These are phyloP conservation scores for Elysia crispata DNA, from an alignment of 2,888 invertebrate genomes.

Conservation along the genomic window DNA sequence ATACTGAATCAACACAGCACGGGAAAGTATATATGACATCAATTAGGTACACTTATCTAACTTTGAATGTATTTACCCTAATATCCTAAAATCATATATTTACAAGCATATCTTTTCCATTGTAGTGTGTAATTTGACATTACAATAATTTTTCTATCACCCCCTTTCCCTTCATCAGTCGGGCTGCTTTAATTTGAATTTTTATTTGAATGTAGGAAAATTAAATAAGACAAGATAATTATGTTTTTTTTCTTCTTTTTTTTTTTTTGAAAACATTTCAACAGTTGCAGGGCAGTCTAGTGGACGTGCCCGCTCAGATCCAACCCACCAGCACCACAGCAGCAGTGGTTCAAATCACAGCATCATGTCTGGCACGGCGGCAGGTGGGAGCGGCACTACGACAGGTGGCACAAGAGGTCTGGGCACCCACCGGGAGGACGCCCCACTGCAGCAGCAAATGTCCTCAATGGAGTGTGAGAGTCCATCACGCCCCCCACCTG, in stretches of 20 bases:
- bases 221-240: not conserved
- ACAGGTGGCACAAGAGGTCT: too few species aligned
- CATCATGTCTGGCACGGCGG: slow-evolving; percentile 20
- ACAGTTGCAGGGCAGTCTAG: slow-evolving; percentile 64
- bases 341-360: slow-evolving; percentile 38
- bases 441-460: slow-evolving; percentile 5
- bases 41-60: too few species aligned
- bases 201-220: not conserved
- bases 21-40: too few species aligned
- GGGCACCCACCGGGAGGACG: slow-evolving; percentile 13
- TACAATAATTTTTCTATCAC: too few species aligned
- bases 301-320: slow-evolving; percentile 74
- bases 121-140: too few species aligned
- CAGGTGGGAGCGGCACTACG: slow-evolving; percentile 11
- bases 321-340: slow-evolving; percentile 77
- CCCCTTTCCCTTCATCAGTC: too few species aligned
- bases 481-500: slow-evolving; percentile 51
- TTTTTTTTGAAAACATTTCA: not conserved
- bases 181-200: too few species aligned
- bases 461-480: slow-evolving; percentile 71
- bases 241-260: not conserved
- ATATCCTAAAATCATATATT: too few species aligned
- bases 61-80: too few species aligned
- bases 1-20: too few species aligned
- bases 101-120: too few species aligned